A percentile compares a stretch with the other conserved stretches of the same genome.
Conservation (phyloP, 2,797 vertebrate species). For the Periophthalmus magnuspinnatus region DNA sequence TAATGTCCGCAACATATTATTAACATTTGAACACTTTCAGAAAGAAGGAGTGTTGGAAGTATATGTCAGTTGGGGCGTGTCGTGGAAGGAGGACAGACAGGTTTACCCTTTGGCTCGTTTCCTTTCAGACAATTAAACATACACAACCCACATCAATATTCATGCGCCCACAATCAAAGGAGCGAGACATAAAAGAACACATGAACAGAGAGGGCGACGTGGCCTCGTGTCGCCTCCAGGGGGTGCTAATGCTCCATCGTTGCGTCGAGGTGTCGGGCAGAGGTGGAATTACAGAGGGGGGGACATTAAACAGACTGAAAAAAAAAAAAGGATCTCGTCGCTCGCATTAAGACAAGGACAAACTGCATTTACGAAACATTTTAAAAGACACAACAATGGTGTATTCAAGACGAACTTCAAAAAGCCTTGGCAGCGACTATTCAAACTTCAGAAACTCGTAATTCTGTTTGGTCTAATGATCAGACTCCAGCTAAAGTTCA, state of each 20-base stretch:
- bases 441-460: background rate
- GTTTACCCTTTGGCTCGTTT: constrained; percentile 4
- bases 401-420: constrained; percentile 16
- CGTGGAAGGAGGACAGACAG: background rate
- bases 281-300: background rate
- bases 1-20: background rate
- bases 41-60: background rate
- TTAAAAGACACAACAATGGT: constrained; percentile 15
- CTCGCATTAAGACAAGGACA: constrained; percentile 40
- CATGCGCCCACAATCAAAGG: constrained; percentile 17
- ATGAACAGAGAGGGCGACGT: constrained; percentile 43
- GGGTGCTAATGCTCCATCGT: constrained; percentile 69
- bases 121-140: background rate
- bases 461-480: background rate
- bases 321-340: constrained; percentile 41
- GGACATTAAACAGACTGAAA: constrained; percentile 41
- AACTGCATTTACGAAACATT: constrained; percentile 20
- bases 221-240: constrained; percentile 62
- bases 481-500: background rate
- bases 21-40: background rate
- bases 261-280: constrained; percentile 14
- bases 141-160: constrained; percentile 28
- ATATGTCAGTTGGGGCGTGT: constrained; percentile 23
- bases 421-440: constrained; percentile 12
- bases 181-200: constrained; percentile 31